phyloP scores from a whole-genome alignment of 2,113 vertebrate genomes.

The Danionella cerebrum region DNA sequence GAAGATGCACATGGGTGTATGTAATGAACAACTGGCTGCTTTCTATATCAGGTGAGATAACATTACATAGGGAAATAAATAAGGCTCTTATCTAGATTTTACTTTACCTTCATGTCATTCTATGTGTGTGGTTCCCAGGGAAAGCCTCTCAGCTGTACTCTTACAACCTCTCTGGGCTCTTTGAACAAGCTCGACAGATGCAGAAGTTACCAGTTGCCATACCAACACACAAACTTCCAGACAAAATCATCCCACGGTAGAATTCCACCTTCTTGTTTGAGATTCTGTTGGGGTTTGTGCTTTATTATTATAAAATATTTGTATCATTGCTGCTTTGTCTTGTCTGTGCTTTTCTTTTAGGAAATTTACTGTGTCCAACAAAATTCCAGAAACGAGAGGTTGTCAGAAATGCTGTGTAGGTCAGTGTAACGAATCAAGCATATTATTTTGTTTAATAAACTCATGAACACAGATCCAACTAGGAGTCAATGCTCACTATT shows the following conservation, averaged over 20 bases:
- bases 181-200: conserved; percentile 95
- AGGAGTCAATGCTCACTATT: too few species aligned
- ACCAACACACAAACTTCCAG: conserved; percentile 93
- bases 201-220: conserved; percentile 94
- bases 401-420: conserved; percentile 98
- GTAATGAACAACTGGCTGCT: conserved; percentile 97
- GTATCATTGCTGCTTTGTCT: background rate
- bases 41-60: conserved; percentile 88
- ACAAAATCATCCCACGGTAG: conserved; percentile 94
- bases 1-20: conserved; percentile 94
- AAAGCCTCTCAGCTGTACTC: conserved; percentile 98
- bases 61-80: background rate
- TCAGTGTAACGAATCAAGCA: too few species aligned
- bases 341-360: conserved; percentile 56
- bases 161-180: conserved; percentile 87
- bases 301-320: too few species aligned
- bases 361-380: conserved; percentile 94
- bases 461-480: too few species aligned
- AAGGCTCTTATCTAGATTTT: background rate
- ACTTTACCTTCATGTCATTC: background rate
- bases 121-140: conserved; percentile 63
- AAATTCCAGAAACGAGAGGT: conserved; percentile 97
- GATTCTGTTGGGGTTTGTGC: too few species aligned
- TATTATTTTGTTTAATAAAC: too few species aligned
- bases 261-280: too few species aligned